Evolutionary conservation across 2,888 invertebrate genomes (phyloP).

Genomic region (Tinea pellionella): DNA sequence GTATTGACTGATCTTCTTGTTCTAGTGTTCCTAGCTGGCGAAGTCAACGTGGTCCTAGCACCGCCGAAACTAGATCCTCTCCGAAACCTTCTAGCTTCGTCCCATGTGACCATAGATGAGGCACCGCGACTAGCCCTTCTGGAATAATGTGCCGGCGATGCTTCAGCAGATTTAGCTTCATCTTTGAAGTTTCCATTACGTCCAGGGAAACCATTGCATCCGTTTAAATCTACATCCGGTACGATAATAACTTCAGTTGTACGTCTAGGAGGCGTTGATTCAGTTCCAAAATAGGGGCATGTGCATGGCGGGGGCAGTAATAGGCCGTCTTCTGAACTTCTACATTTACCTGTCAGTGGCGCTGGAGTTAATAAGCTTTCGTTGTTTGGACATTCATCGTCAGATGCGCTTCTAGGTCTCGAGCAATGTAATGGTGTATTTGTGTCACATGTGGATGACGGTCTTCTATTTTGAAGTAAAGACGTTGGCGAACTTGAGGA

Average conservation of each 20-base stretch:
- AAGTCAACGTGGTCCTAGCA: constrained; percentile 71
- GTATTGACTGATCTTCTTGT: constrained; percentile 42
- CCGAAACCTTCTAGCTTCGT: constrained; percentile 71
- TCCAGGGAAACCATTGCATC: constrained; percentile 44
- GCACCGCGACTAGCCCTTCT: constrained; percentile 71
- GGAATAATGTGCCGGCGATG: constrained; percentile 52
- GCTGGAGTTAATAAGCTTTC: constrained; percentile 50
- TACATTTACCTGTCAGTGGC: constrained; percentile 47
- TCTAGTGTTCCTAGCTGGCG: constrained; percentile 54
- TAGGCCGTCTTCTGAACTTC: constrained; percentile 60
- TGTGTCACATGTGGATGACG: constrained; percentile 46
- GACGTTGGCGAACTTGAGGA: constrained; percentile 62
- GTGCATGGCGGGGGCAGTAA: constrained; percentile 81
- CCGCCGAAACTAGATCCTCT: constrained; percentile 80
- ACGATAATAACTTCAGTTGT: constrained; percentile 65
- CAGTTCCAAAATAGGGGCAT: constrained; percentile 83
- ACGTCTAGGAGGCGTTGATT: constrained; percentile 63
- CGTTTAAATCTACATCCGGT: constrained; percentile 63
- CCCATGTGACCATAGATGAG: constrained; percentile 84
- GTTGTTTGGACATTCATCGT: constrained; percentile 49
- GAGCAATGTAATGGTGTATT: constrained; percentile 35
- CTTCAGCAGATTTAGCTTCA: constrained; percentile 31
- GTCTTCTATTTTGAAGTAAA: constrained; percentile 49
- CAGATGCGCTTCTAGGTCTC: constrained; percentile 54
- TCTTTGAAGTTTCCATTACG: constrained; percentile 48